phyloP scores from a whole-genome alignment of 1,140 invertebrate genomes.

The Drosophila sechellia region DNA sequence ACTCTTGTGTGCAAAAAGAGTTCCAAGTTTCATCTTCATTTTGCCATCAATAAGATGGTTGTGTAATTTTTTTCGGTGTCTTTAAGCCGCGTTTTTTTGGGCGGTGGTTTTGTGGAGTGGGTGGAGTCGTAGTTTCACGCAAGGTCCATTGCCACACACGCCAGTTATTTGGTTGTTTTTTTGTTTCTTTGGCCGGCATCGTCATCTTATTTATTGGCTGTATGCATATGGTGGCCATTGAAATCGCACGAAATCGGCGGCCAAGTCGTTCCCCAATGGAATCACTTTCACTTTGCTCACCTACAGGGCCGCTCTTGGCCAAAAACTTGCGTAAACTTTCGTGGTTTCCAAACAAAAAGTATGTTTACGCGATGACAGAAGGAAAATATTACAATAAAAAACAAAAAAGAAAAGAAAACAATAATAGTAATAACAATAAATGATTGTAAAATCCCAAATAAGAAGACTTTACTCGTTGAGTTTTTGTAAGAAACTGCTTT shows the following conservation, averaged over 20 bases:
- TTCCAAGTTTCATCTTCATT: too few relatives aligned
- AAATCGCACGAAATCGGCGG: constrained; percentile 48
- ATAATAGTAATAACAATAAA: constrained; percentile 46
- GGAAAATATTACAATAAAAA: constrained; percentile 12
- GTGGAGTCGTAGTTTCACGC: constrained; percentile 21
- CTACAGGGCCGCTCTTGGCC: constrained; percentile 33
- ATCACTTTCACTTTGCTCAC: constrained; percentile 70
- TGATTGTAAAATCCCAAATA: too few relatives aligned
- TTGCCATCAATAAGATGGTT: neutral
- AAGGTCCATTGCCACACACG: constrained; percentile 55
- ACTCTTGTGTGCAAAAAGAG: too few relatives aligned
- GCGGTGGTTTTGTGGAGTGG: constrained; percentile 5
- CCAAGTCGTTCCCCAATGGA: constrained; percentile 15
- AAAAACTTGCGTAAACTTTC: constrained; percentile 73
- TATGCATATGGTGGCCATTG: constrained; percentile 52
- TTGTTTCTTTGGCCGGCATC: too few relatives aligned
- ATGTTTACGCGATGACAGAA: constrained; percentile 39
- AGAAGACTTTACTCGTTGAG: too few relatives aligned
- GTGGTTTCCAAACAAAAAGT: constrained; percentile 44
- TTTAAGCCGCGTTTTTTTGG: neutral
- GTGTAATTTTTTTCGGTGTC: neutral
- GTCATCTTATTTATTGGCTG: constrained; percentile 43
- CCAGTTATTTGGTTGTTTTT: constrained; percentile 16
- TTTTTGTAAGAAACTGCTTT: too few relatives aligned
- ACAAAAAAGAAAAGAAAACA: constrained; percentile 3